These are phyloP conservation scores for Anneissia japonica DNA, from an alignment of 35 echinoderm and acorn worm genomes.

Conservation along the genomic window DNA sequence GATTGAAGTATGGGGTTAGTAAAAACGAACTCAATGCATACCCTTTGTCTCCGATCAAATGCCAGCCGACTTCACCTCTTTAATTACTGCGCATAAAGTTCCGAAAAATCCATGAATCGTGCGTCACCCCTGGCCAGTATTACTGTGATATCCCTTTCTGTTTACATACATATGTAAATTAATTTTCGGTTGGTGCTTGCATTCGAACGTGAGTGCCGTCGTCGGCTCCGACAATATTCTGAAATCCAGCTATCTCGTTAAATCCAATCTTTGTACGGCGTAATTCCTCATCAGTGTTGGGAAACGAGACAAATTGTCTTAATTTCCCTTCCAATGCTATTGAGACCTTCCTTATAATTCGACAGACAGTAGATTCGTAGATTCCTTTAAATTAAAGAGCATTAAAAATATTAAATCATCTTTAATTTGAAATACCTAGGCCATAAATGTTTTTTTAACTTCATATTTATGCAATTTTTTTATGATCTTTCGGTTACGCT, in stretches of 20 bases:
- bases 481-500: too few relatives aligned
- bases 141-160: conserved; percentile 3
- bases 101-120: conserved; percentile 9
- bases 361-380: not conserved
- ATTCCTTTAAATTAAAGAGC: not conserved
- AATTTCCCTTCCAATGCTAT: not conserved
- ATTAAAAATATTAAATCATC: too few relatives aligned
- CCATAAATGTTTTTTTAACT: too few relatives aligned
- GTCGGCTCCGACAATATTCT: conserved; percentile 12
- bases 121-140: not conserved
- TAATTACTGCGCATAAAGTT: conserved; percentile 8
- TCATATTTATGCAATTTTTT: too few relatives aligned
- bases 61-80: not conserved
- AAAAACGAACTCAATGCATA: not conserved
- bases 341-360: not conserved
- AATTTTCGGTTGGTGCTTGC: not conserved
- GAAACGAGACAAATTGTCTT: not conserved
- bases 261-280: not conserved
- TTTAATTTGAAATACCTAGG: too few relatives aligned
- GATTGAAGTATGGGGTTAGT: too few relatives aligned
- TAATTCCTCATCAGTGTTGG: not conserved
- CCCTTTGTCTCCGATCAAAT: not conserved
- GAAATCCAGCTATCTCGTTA: not conserved
- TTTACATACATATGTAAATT: conserved; percentile 9
- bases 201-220: conserved; percentile 28